A percentile compares a stretch with the other conserved stretches of the same genome.
phyloP scores from a whole-genome alignment of 2,797 vertebrate species.

The Lerista edwardsae region DNA sequence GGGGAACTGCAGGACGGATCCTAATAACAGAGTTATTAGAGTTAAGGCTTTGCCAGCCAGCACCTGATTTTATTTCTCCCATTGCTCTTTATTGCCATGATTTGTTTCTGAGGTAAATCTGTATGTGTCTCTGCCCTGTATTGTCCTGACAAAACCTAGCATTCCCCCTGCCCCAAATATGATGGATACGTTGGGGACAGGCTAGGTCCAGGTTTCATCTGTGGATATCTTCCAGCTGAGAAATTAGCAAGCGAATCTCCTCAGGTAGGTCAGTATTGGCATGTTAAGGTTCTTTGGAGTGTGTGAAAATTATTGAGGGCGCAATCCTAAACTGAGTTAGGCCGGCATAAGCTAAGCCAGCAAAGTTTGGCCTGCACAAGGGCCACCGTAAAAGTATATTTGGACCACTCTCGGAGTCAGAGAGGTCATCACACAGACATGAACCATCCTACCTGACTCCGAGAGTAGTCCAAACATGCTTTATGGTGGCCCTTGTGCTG shows the following conservation, averaged over 20 bases:
- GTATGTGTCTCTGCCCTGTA: background rate
- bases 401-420: no score
- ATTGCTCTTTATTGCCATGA: background rate
- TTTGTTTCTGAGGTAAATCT: slow-evolving; percentile 1
- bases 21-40: background rate
- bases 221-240: background rate
- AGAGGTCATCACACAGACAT: no score
- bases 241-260: background rate
- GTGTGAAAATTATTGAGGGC: background rate
- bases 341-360: no score
- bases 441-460: no score
- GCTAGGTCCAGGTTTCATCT: background rate
- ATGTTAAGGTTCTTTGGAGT: background rate
- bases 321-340: no score
- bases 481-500: no score
- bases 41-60: accelerated
- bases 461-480: no score
- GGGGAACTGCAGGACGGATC: background rate
- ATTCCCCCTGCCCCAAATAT: background rate
- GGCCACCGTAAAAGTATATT: no score
- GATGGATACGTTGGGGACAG: background rate
- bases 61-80: background rate
- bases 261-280: background rate
- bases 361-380: no score
- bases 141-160: slow-evolving; percentile 1